These are phyloP conservation scores for Thunnus thynnus DNA, from an alignment of 2,113 vertebrate species.

Conservation along the genomic window DNA sequence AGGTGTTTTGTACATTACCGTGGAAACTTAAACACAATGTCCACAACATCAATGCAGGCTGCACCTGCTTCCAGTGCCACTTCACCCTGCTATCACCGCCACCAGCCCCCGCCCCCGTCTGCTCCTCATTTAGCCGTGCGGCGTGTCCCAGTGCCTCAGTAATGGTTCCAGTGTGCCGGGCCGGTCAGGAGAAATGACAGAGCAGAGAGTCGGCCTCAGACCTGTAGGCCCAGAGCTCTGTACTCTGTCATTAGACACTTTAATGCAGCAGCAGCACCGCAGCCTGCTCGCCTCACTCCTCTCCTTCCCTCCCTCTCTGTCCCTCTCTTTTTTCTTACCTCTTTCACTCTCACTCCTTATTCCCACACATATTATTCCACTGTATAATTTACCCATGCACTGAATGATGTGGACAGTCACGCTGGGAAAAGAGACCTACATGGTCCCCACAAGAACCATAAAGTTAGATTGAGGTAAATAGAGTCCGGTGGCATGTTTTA, in stretches of 20 bases:
- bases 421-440: constrained; percentile 31
- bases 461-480: constrained; percentile 21
- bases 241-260: constrained; percentile 83
- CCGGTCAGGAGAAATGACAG: constrained; percentile 77
- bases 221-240: constrained; percentile 72
- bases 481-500: constrained; percentile 31
- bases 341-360: constrained; percentile 71
- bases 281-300: constrained; percentile 52
- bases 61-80: constrained; percentile 51
- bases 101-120: constrained; percentile 27
- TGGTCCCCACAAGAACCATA: constrained; percentile 11
- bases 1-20: neutral
- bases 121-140: constrained; percentile 67
- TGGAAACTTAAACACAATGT: neutral
- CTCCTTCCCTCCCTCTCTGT: constrained; percentile 20
- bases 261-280: constrained; percentile 72
- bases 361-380: constrained; percentile 61
- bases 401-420: constrained; percentile 49
- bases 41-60: constrained; percentile 6
- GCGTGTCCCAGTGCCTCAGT: constrained; percentile 61
- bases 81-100: constrained; percentile 18
- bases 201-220: constrained; percentile 76
- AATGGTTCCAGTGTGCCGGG: constrained; percentile 74
- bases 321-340: constrained; percentile 35
- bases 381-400: constrained; percentile 58